These are phyloP conservation scores for Bubo scandiacus DNA, from an alignment of 2,113 vertebrate genomes.

Conservation along the genomic window DNA sequence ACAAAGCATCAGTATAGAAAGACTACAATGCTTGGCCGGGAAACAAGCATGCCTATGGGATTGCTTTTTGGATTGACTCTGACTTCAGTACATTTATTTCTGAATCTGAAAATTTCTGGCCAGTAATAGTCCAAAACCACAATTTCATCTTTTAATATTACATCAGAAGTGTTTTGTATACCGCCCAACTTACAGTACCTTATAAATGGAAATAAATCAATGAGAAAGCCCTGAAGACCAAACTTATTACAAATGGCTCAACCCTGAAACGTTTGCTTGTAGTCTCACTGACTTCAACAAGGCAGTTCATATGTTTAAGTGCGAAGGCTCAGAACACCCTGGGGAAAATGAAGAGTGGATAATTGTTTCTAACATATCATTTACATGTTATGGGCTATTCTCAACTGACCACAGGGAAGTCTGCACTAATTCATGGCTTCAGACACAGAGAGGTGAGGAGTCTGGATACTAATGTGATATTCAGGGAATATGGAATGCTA, in stretches of 20 bases:
- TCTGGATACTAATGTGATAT: background rate
- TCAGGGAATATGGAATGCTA: background rate
- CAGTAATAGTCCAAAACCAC: background rate
- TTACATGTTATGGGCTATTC: background rate
- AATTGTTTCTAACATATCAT: background rate
- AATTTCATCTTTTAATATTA: constrained; percentile 23
- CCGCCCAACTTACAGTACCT: background rate
- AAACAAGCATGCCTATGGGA: background rate
- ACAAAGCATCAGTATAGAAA: background rate
- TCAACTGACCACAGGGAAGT: background rate
- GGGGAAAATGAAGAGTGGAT: background rate
- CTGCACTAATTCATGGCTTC: background rate
- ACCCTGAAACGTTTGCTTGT: background rate
- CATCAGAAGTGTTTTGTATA: background rate
- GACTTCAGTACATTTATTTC: background rate
- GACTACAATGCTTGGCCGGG: background rate
- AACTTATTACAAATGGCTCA: background rate
- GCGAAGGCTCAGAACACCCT: background rate
- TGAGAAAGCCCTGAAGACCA: background rate
- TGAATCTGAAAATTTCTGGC: background rate
- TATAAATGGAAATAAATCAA: background rate
- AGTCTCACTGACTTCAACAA: background rate
- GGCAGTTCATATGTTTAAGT: background rate
- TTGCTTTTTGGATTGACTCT: constrained; percentile 22
- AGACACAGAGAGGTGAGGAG: background rate